These are phyloP conservation scores for Melipona quadrifasciata DNA, from an alignment of 1,140 invertebrate species.

Conservation along the genomic window DNA sequence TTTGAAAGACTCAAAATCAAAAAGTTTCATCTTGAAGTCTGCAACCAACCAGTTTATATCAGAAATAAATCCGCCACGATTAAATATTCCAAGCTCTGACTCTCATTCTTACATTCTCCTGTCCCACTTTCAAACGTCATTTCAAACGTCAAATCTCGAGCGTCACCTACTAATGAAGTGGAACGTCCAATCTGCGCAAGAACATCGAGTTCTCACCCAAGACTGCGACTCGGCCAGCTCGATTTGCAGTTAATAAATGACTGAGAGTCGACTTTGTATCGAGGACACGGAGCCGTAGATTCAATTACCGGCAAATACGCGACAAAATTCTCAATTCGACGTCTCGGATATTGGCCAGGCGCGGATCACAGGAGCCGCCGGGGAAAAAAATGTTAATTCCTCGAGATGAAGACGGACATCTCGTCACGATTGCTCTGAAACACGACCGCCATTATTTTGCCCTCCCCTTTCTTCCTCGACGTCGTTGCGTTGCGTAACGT, in stretches of 20 bases:
- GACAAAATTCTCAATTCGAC: slow-evolving; percentile 41
- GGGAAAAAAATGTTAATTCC: slow-evolving; percentile 37
- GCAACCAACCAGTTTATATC: neutral
- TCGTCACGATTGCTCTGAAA: neutral
- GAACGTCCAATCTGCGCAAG: neutral
- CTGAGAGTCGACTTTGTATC: neutral
- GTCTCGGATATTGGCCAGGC: slow-evolving; percentile 27
- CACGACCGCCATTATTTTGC: slow-evolving; percentile 1
- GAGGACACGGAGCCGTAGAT: neutral
- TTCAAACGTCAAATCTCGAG: neutral
- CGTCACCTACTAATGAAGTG: neutral
- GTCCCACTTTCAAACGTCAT: neutral
- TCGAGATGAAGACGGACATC: slow-evolving; percentile 44
- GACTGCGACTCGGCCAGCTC: neutral
- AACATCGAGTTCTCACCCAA: too few species aligned
- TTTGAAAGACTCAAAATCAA: neutral
- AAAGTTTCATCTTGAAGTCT: neutral
- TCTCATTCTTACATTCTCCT: neutral
- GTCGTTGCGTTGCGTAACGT: neutral
- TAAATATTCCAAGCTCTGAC: neutral
- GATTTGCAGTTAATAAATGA: neutral
- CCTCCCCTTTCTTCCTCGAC: neutral
- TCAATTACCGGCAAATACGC: slow-evolving; percentile 35
- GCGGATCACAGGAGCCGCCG: slow-evolving; percentile 23
- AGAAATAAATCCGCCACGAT: too few species aligned